These are phyloP conservation scores for Acanthococcus lagerstroemiae DNA, from an alignment of 2,888 invertebrate species.

Conservation along the genomic window DNA sequence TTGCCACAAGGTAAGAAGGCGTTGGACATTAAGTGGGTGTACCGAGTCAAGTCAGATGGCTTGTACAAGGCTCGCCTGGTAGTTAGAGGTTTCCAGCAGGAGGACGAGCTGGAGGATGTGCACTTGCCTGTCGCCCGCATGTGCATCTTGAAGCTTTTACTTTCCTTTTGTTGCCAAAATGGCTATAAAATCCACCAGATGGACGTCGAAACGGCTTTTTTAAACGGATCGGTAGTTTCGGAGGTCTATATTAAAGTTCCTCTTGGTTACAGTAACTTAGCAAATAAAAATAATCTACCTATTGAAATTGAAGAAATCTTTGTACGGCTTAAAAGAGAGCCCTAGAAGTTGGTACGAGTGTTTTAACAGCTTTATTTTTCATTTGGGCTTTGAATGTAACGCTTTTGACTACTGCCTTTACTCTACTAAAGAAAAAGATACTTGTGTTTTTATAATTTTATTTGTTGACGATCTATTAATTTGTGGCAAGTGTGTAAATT, in stretches of 20 bases:
- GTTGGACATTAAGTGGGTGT: neutral
- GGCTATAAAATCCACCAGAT: no score
- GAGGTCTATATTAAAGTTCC: conserved; percentile 37
- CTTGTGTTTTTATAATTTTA: conserved; percentile 2
- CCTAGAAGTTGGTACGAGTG: conserved; percentile 29
- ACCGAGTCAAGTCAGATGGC: conserved; percentile 16
- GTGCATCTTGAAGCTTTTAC: conserved; percentile 36
- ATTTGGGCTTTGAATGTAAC: conserved; percentile 29
- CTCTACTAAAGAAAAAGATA: neutral
- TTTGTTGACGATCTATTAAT: conserved; percentile 28
- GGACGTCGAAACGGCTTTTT: no score
- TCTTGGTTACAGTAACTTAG: neutral
- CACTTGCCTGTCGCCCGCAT: conserved; percentile 37
- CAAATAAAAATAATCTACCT: no score
- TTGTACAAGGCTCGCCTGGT: conserved; percentile 36
- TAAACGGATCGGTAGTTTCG: conserved; percentile 38
- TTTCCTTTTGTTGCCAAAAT: conserved; percentile 36
- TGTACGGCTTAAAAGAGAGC: conserved; percentile 32
- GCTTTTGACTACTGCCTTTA: neutral
- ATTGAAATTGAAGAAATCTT: conserved; percentile 27
- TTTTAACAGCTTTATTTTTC: neutral
- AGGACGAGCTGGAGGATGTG: conserved; percentile 26
- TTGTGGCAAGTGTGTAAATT: neutral
- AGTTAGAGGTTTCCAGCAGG: conserved; percentile 36
- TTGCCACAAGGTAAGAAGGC: neutral